Base-by-base conservation (phyloP, 2,888 invertebrate species). In the Strigamia crassipes region DNA sequence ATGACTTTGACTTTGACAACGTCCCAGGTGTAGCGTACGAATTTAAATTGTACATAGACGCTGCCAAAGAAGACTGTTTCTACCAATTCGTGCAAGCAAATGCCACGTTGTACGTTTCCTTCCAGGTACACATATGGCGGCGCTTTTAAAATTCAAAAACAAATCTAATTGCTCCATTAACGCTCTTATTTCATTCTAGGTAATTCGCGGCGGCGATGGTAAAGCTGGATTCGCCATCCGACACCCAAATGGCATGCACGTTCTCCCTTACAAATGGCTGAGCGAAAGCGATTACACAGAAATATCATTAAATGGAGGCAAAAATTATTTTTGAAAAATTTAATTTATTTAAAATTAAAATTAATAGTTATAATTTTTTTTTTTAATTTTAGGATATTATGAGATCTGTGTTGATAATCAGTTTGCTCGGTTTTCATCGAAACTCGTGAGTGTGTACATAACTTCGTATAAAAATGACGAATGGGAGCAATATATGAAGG, bases 11-110 rank as follows among this genome's bases (percentile, higher is more conserved):
- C 15, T 41, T 66, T 23, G 82, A 82, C 41, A 81, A 81, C 31
- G 66, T 82, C 18, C 96, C 96, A 13, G 96, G 96, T 12, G 95
- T 96, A 42, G 95, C 96, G 1, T 96, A 96, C 94, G 97, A 97
- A 87, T 97, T 97, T 87, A 96, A 96, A 89, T 94, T 97, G 46
- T 94, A 96, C 88, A 93, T 97, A 84, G 96, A 96, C 86, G 94
- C 96, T n/a, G 96, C 96, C 82, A 93, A 92, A 87, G 96, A 97
- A 89, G 97, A 97, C 87, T 97, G 97, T 89, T 97, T 96, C 89
- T 96, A 92, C 88, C 97, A 97, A 90, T 96, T 94, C 90, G 96
- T 96, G 83, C 94, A 96, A 86, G 92, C 93, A 82, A 95, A 95
- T 81, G 96, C 96, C 27, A 96, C 96, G 83, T 94, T 97, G 87